Evolutionary conservation across 2,797 vertebrate genomes (phyloP).

Genomic region (Dendrocincla tyrannina): DNA sequence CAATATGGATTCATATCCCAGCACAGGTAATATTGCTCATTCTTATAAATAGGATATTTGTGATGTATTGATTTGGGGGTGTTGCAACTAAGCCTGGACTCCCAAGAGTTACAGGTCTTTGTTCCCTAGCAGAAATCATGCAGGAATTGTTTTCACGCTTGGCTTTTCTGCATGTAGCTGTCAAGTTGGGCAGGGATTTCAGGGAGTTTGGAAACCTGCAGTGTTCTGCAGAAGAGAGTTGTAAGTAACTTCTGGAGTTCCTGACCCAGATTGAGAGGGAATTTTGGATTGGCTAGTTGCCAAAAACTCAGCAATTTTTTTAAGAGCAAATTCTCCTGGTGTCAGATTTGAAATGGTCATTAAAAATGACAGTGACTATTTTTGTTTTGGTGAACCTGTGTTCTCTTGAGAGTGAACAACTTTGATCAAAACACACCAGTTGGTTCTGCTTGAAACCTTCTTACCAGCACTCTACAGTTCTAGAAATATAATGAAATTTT

Average conservation of each 20-base stretch:
- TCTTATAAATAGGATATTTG: neutral
- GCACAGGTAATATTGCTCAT: conserved; percentile 83
- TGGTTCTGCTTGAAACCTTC: neutral
- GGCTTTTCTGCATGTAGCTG: neutral
- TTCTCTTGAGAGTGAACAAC: neutral
- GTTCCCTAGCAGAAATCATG: neutral
- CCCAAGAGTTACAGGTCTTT: neutral
- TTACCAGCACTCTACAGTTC: neutral
- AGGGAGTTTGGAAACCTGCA: neutral
- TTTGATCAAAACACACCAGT: neutral
- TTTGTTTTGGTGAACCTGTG: neutral
- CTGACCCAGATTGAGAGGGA: neutral
- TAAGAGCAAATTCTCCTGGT: neutral
- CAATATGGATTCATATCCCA: conserved; percentile 97
- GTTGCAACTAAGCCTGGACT: neutral
- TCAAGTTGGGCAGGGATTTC: neutral
- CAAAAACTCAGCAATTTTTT: neutral
- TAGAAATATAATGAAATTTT: neutral
- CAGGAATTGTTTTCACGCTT: neutral
- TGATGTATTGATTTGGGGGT: fast-evolving
- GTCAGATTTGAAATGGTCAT: neutral
- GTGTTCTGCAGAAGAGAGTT: neutral
- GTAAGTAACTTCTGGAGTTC: neutral
- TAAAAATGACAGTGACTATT: neutral
- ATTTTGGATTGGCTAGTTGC: neutral